These are phyloP conservation scores for Pycnomerus fuliginosus DNA, from an alignment of 2,888 invertebrate species.

Conservation along the genomic window DNA sequence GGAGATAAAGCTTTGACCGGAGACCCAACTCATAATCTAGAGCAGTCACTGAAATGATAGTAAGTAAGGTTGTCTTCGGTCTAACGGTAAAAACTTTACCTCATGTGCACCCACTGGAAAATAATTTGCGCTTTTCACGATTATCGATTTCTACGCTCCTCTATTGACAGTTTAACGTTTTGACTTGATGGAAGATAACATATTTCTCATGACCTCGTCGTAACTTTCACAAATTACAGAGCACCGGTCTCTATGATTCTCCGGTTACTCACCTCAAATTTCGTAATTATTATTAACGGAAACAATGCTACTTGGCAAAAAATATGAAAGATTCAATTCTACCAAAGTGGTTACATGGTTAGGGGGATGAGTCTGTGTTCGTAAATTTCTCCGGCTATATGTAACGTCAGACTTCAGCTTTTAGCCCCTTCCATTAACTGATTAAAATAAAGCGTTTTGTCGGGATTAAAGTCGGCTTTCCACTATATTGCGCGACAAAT, in stretches of 20 bases:
- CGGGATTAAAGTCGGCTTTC: conserved; percentile 38
- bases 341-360: conserved; percentile 19
- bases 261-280: conserved; percentile 5
- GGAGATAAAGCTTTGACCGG: no score
- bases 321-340: conserved; percentile 14
- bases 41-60: no score
- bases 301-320: no score
- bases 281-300: conserved; percentile 7
- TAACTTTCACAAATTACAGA: conserved; percentile 10
- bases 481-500: no score
- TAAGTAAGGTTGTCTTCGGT: no score
- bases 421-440: conserved; percentile 42
- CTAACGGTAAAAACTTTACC: no score
- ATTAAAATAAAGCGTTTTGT: conserved; percentile 43
- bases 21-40: no score
- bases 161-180: no score
- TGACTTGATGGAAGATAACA: no score
- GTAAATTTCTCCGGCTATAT: conserved; percentile 20
- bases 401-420: conserved; percentile 20
- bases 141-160: no score
- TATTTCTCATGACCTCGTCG: conserved; percentile 12
- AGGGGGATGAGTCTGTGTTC: conserved; percentile 18
- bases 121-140: no score
- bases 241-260: conserved; percentile 5
- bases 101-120: no score